phyloP scores from a whole-genome alignment of 1,140 invertebrate genomes.

The Brachionus manjavacas region DNA sequence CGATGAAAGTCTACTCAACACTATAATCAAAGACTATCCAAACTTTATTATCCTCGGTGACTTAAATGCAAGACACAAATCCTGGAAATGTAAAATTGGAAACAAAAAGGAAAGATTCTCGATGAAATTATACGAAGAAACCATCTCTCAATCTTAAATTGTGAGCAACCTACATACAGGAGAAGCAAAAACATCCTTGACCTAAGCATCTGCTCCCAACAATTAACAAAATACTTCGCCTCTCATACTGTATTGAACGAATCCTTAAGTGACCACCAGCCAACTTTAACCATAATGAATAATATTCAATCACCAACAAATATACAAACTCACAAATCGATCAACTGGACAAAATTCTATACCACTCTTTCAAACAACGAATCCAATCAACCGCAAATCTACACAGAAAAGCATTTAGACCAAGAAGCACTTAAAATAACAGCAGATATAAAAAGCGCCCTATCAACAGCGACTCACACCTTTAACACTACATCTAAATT shows the following conservation, averaged over 20 bases:
- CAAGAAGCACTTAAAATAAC: too few species aligned
- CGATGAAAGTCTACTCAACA: background rate
- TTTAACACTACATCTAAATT: too few species aligned
- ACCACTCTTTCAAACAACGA: too few species aligned
- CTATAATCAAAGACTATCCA: background rate
- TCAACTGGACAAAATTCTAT: too few species aligned
- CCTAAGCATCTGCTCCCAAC: background rate
- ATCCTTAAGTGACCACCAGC: background rate
- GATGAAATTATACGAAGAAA: background rate
- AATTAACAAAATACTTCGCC: background rate
- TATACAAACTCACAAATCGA: too few species aligned
- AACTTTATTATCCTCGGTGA: background rate
- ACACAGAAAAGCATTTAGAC: too few species aligned
- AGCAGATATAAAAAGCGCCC: too few species aligned
- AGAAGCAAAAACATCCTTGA: background rate
- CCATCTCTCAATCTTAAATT: background rate
- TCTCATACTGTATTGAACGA: background rate
- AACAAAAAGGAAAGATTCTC: conserved; percentile 2
- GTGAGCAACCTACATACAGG: background rate
- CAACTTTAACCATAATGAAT: background rate
- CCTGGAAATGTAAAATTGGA: background rate
- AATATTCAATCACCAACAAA: background rate
- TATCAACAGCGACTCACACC: too few species aligned
- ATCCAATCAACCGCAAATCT: too few species aligned
- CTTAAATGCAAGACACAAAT: background rate